phyloP scores from a whole-genome alignment of 2,888 invertebrate genomes.

The Stenodera caucasica region DNA sequence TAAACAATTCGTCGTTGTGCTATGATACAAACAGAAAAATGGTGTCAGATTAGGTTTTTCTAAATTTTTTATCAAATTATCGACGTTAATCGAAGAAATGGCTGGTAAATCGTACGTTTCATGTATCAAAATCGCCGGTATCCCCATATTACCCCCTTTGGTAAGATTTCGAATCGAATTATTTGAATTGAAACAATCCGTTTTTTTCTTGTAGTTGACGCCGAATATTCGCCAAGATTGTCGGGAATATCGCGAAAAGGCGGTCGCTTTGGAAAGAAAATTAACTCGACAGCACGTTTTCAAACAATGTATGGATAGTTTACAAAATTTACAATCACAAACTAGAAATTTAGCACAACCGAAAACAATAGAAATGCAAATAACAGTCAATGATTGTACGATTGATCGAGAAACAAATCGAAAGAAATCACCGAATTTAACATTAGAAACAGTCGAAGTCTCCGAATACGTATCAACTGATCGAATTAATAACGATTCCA shows the following conservation, averaged over 20 bases:
- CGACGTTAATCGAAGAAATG: neutral
- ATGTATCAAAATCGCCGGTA: constrained; percentile 72
- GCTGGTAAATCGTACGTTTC: constrained; percentile 59
- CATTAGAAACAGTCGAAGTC: constrained; percentile 44
- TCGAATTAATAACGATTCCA: constrained; percentile 28
- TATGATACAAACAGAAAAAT: neutral
- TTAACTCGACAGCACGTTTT: constrained; percentile 57
- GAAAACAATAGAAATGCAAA: constrained; percentile 30
- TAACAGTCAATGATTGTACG: constrained; percentile 19
- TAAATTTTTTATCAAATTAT: neutral
- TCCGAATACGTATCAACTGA: constrained; percentile 40
- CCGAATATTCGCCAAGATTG: constrained; percentile 66
- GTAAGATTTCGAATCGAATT: constrained; percentile 52
- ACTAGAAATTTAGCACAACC: constrained; percentile 26
- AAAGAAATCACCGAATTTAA: constrained; percentile 35
- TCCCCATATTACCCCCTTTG: constrained; percentile 74
- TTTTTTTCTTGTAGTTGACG: constrained; percentile 69
- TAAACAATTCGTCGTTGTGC: no score
- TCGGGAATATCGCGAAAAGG: constrained; percentile 67
- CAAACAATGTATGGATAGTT: constrained; percentile 42
- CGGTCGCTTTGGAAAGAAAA: constrained; percentile 66
- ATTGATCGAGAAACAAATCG: constrained; percentile 9
- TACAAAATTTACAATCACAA: constrained; percentile 30
- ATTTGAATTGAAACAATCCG: no score
- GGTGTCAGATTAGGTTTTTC: neutral